Conservation (phyloP, 2,888 invertebrate species). For the Creontiades dilutus region DNA sequence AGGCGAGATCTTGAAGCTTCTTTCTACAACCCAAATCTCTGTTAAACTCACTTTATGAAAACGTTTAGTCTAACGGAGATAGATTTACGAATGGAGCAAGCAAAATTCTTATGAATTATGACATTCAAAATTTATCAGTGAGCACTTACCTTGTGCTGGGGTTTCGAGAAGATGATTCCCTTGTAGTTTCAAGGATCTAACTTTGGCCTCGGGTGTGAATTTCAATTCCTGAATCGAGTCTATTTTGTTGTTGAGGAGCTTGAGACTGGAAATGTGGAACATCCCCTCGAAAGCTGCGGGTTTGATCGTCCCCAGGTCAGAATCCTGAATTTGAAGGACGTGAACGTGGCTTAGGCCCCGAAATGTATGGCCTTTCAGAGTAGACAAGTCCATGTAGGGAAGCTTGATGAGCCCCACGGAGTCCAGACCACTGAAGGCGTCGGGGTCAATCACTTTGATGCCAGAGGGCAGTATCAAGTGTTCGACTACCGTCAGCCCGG, state of each 20-base stretch:
- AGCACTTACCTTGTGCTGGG: slow-evolving; percentile 79
- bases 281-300: slow-evolving; percentile 88
- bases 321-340: slow-evolving; percentile 88
- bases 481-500: slow-evolving; percentile 89
- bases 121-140: not conserved
- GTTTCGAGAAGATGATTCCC: slow-evolving; percentile 91
- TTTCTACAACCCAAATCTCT: too few species aligned
- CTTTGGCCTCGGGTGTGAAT: slow-evolving; percentile 85
- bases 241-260: slow-evolving; percentile 91
- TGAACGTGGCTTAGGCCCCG: slow-evolving; percentile 88
- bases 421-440: slow-evolving; percentile 90
- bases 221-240: slow-evolving; percentile 89
- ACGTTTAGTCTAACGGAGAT: too few species aligned
- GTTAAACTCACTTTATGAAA: too few species aligned
- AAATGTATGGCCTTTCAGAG: slow-evolving; percentile 86
- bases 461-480: slow-evolving; percentile 91
- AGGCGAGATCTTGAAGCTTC: too few species aligned
- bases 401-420: slow-evolving; percentile 90
- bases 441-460: slow-evolving; percentile 86
- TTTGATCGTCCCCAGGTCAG: slow-evolving; percentile 86
- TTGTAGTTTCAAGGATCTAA: slow-evolving; percentile 86
- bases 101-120: too few species aligned
- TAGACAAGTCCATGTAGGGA: slow-evolving; percentile 90
- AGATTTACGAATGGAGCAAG: too few species aligned
- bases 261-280: slow-evolving; percentile 85